phyloP scores from a whole-genome alignment of 2,797 vertebrate genomes.

The Simalia tracyae region DNA sequence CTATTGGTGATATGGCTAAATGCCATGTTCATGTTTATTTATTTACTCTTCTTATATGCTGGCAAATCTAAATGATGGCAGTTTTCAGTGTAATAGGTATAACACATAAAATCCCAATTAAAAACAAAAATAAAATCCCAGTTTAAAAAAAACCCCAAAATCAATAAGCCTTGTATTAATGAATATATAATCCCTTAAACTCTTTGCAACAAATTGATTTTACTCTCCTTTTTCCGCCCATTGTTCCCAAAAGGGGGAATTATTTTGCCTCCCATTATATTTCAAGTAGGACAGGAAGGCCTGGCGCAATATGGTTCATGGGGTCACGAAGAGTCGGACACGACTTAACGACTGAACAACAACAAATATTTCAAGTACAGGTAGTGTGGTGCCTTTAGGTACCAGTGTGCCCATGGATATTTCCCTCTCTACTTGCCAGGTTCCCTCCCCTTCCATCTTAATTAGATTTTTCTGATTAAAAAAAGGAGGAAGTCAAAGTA shows the following conservation, averaged over 20 bases:
- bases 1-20: not conserved
- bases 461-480: not conserved
- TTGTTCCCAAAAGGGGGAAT: not conserved
- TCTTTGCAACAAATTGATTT: not conserved
- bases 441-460: not conserved
- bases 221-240: not conserved
- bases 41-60: not conserved
- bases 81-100: not conserved
- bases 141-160: not conserved
- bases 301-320: too few relatives aligned
- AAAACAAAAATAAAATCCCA: not conserved
- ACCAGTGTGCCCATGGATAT: not conserved
- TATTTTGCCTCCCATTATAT: not conserved
- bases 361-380: not conserved
- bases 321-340: too few relatives aligned
- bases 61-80: not conserved
- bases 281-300: too few relatives aligned
- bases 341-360: too few relatives aligned
- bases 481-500: not conserved
- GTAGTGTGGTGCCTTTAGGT: not conserved
- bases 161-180: not conserved
- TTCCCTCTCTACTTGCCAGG: not conserved
- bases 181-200: not conserved
- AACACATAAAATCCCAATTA: not conserved
- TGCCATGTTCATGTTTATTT: not conserved